phyloP scores from a whole-genome alignment of 2,113 vertebrate genomes.

The Petrocephalus zakoni region DNA sequence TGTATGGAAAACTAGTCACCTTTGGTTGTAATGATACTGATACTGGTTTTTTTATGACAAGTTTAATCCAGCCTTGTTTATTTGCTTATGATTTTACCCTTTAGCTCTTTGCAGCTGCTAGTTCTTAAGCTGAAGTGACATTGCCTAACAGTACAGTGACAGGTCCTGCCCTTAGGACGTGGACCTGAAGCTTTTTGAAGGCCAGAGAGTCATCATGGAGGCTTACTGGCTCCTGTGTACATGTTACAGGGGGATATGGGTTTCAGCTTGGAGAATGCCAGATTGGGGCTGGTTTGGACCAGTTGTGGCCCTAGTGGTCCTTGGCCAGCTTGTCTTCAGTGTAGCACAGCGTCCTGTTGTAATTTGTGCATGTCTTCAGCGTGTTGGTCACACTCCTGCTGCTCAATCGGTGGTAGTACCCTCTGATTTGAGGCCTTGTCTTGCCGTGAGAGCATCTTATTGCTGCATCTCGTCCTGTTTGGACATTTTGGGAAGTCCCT shows the following conservation, averaged over 20 bases:
- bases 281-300: not conserved
- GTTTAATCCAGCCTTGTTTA: not conserved
- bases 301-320: not conserved
- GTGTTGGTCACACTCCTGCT: not conserved
- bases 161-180: not conserved
- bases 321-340: not conserved
- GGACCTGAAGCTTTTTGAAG: not conserved
- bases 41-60: not conserved
- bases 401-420: not conserved
- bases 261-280: not conserved
- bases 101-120: not conserved
- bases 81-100: not conserved
- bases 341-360: not conserved
- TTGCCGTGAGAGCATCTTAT: not conserved
- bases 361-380: not conserved
- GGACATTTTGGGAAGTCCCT: not conserved
- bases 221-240: not conserved
- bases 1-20: not conserved
- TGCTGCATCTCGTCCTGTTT: not conserved
- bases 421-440: not conserved
- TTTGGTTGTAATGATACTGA: not conserved
- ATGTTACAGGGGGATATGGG: not conserved
- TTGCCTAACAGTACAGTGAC: not conserved
- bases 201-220: not conserved
- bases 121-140: not conserved